Evolutionary conservation across 2,113 vertebrate genomes (phyloP), one percentile per base, ranked within the genome.

Genomic region (Urocolius indicus): DNA sequence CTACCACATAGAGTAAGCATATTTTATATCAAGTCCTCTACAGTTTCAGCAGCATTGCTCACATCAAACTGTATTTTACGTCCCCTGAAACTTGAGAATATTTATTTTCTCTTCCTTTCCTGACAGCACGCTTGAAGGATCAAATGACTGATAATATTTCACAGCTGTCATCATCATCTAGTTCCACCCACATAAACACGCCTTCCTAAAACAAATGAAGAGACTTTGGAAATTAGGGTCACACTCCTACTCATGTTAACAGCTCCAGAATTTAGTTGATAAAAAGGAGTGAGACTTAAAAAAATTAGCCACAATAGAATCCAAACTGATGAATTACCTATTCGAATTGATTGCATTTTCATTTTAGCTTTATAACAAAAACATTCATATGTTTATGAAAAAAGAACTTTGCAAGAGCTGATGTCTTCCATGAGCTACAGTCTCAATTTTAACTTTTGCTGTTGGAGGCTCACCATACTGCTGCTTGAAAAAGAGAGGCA

Each of bases 351-450:
- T 36, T 71, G 5, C 22, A 29, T 69, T 85, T 93, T 57, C 16
- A 5, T 54, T 65, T 76, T 66, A 54, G 11, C 68, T 72, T 62
- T 67, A 76, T 9, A 54, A 32, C 4, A 73, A 72, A 82, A 57
- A 2, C 0, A 0, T 75, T 81, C 1, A 7, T 24, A 29, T 4
- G 0, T n/a, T 80, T 74, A 22, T 10, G 2, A 1, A 55, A 87
- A 57, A 71, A 43, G 1, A 59, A 21, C 9, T 79, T 90, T n/a
- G 6, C 12, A 21, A 55, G 17, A 27, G 24, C 14, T 69, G 55
- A 69, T 5, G 22, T 52, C 22, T 79, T 72, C 18, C 54, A 52
- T 65, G 26, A 65, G 16, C 22, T 63, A 13, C 17, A 59, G 10
- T 7, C 13, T 72, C 34, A 18, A 3, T 34, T 59, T 79, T 27